Percentiles rank a stretch among this genome's conserved stretches.
Evolutionary conservation across 2,113 vertebrate genomes (phyloP).

Genomic region (Lampris incognitus): DNA sequence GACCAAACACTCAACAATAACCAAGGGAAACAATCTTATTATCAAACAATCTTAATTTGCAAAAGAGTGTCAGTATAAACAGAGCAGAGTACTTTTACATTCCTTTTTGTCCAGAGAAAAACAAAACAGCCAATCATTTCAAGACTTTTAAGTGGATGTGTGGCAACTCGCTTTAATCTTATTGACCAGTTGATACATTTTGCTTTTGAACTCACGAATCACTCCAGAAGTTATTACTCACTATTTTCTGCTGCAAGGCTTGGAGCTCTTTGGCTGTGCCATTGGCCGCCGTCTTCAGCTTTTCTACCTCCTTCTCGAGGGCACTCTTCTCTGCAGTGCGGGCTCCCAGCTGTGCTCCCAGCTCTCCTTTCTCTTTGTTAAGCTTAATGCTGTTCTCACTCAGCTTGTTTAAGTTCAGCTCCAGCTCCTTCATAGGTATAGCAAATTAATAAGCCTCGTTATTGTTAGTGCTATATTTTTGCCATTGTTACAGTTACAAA

Average conservation of each 20-base stretch:
- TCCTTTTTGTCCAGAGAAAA: background rate
- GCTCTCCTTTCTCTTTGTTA: conserved; percentile 66
- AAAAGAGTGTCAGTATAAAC: conserved; percentile 5
- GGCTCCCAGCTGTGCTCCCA: conserved; percentile 74
- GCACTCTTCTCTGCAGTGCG: conserved; percentile 64
- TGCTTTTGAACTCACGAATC: too few species aligned
- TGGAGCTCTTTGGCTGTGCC: conserved; percentile 8
- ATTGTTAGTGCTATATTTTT: background rate
- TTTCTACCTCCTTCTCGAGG: conserved; percentile 64
- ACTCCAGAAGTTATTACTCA: conserved; percentile 47
- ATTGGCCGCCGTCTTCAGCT: conserved; percentile 58
- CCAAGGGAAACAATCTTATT: background rate
- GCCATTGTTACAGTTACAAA: background rate
- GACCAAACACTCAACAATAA: conserved; percentile 16
- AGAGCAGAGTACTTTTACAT: background rate
- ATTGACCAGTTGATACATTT: too few species aligned
- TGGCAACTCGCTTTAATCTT: too few species aligned
- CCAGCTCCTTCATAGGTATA: conserved; percentile 74
- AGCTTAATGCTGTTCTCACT: conserved; percentile 69
- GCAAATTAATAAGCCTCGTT: background rate
- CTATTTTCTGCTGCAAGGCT: conserved; percentile 33
- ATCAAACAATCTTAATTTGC: background rate
- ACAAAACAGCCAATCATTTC: too few species aligned
- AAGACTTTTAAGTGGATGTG: too few species aligned
- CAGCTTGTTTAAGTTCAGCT: conserved; percentile 76